Percentiles rank a stretch among this genome's conserved stretches.
Conservation (phyloP, 2,113 vertebrate species). For the Xenotilapia flavipinnis region DNA sequence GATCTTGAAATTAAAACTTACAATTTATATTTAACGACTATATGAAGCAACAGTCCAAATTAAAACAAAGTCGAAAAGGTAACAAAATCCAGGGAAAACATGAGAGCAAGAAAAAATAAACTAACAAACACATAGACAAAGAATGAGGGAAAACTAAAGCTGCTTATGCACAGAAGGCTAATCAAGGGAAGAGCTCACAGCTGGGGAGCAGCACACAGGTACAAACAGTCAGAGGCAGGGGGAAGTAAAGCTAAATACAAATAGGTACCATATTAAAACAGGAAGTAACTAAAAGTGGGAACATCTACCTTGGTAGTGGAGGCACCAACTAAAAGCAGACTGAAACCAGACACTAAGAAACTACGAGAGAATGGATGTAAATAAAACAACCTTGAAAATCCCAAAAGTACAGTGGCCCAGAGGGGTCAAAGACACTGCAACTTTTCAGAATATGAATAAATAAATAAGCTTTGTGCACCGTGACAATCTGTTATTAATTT, state of each 20-base stretch:
- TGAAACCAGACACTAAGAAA: background rate
- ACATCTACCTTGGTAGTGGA: background rate
- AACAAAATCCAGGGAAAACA: background rate
- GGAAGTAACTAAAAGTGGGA: background rate
- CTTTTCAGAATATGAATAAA: background rate
- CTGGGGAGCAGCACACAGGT: background rate
- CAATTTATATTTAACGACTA: rapidly evolving
- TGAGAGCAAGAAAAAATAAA: background rate
- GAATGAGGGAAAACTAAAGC: background rate
- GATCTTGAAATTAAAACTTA: background rate
- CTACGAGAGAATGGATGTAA: rapidly evolving
- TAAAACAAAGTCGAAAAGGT: background rate
- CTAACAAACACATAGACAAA: background rate
- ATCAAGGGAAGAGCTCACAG: background rate
- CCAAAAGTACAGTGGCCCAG: background rate
- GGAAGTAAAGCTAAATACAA: background rate
- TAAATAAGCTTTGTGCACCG: background rate
- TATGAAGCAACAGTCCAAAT: background rate
- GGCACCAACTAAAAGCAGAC: background rate
- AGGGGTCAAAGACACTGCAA: background rate
- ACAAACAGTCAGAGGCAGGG: background rate
- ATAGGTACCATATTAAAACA: background rate
- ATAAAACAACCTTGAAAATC: background rate
- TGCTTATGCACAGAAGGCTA: background rate
- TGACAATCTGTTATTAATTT: background rate